Conservation (phyloP, 2,113 vertebrate species). For the Chaetura pelagica region DNA sequence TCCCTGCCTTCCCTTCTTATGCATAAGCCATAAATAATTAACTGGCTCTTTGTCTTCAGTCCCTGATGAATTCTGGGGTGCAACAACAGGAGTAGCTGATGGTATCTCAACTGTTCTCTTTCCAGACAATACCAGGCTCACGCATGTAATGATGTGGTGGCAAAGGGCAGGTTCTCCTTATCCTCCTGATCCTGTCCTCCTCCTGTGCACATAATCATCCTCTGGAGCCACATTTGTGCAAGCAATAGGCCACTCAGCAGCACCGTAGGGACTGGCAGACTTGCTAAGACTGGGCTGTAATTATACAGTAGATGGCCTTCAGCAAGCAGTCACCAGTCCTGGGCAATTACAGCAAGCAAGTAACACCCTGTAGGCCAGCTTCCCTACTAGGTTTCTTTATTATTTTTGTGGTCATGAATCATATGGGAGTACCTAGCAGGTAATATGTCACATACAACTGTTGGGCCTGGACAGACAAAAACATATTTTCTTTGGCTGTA, state of each 20-base stretch:
- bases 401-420: background rate
- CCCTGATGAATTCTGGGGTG: slow-evolving; percentile 11
- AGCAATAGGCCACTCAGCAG: background rate
- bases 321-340: background rate
- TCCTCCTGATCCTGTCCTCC: background rate
- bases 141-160: background rate
- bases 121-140: background rate
- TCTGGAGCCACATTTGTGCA: background rate
- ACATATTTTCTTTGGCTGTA: background rate
- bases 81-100: slow-evolving; percentile 14
- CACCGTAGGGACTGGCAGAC: background rate
- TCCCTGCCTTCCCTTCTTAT: background rate
- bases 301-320: background rate
- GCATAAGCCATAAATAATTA: slow-evolving; percentile 35
- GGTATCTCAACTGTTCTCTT: background rate
- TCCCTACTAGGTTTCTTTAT: background rate
- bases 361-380: background rate
- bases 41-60: slow-evolving; percentile 3
- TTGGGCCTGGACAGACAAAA: background rate
- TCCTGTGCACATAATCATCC: background rate
- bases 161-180: background rate
- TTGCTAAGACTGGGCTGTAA: background rate
- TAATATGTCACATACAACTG: background rate
- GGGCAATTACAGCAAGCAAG: background rate
- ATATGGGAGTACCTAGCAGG: background rate